Base-by-base conservation (phyloP, 2,888 invertebrate genomes). In the Lochmaea capreae region DNA sequence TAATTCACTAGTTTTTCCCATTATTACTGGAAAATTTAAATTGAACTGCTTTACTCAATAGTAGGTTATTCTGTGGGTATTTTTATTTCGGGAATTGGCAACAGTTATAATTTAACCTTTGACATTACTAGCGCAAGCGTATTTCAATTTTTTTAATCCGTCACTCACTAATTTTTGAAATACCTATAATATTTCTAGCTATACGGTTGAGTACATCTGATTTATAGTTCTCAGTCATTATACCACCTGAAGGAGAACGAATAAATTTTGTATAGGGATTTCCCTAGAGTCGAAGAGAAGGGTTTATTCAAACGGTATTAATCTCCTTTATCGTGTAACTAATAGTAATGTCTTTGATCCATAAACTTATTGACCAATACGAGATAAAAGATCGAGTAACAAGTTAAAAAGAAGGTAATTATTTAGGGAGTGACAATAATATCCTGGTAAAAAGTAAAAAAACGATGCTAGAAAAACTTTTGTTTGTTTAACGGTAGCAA, bases 261-360 rank as follows among this genome's bases (percentile, higher is more conserved):
- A 73, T 73, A 73, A 70, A 73, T 73, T 69, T 66, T 54, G 46
- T 62, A 59, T 59, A 57, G 70, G 65, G 54, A 66, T 54, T 16
- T 62, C 66, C 61, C 61, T 43, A n/a, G 66, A 57, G 73, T 8
- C 52, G 18, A 61, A 11, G 18, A 52, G 54, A 70, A 73, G 62
- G 66, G 73, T 67, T 66, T 39, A 73, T 70, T 73, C 61, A 59
- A 65, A 14, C 54, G 11, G 61, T 39, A 58, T 73, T 62, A 73
- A 70, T 73, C 73, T 69, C 8, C 46, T 49, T 39, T 54, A 73
- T 65, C 62, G 54, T 11, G 57, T 43, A 70, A 70, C 62, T 73
- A 70, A n/a, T n/a, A n/a, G n/a, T n/a, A n/a, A 70, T 73, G 65
- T 70, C 61, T 65, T 16, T 66, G 73, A 66, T 61, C 70, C 66